These are phyloP conservation scores for Tupaia tana DNA, from an alignment of 2,113 vertebrate genomes.

Conservation along the genomic window DNA sequence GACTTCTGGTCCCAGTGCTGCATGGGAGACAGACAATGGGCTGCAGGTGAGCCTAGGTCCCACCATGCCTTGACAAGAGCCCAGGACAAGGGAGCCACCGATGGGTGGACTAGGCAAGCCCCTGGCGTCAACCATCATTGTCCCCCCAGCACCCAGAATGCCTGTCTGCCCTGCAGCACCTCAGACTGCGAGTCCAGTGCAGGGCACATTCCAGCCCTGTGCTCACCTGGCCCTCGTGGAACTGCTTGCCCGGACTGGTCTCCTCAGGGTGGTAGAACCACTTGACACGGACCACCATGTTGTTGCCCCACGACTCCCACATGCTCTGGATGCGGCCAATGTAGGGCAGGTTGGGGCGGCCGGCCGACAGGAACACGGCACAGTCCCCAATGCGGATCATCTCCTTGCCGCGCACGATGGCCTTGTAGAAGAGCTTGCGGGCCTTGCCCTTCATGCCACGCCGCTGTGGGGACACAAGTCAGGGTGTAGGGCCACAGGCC, in stretches of 20 bases:
- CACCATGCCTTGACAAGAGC: fast-evolving
- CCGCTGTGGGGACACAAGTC: constrained; percentile 86
- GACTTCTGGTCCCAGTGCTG: constrained; percentile 98
- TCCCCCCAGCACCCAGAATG: too few species aligned
- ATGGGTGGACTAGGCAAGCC: not conserved
- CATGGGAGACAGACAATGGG: not conserved
- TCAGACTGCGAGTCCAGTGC: not conserved
- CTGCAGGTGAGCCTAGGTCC: not conserved
- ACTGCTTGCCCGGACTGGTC: constrained; percentile 97
- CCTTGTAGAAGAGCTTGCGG: constrained; percentile 99
- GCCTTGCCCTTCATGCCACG: constrained; percentile 99
- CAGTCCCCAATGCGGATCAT: constrained; percentile 99
- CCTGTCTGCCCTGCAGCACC: not conserved
- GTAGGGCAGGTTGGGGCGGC: constrained; percentile 98
- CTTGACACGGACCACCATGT: constrained; percentile 99
- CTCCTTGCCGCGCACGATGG: constrained; percentile 97
- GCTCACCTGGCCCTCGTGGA: constrained; percentile 95
- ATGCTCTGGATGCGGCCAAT: constrained; percentile 99
- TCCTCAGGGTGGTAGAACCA: constrained; percentile 99
- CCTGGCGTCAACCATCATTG: not conserved
- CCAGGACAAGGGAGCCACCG: not conserved
- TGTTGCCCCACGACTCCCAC: constrained; percentile 99
- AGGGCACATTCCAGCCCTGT: fast-evolving
- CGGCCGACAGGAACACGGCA: constrained; percentile 96
- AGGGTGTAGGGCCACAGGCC: not conserved